phyloP scores from a whole-genome alignment of 2,113 vertebrate species.

The Varanus salvator region DNA sequence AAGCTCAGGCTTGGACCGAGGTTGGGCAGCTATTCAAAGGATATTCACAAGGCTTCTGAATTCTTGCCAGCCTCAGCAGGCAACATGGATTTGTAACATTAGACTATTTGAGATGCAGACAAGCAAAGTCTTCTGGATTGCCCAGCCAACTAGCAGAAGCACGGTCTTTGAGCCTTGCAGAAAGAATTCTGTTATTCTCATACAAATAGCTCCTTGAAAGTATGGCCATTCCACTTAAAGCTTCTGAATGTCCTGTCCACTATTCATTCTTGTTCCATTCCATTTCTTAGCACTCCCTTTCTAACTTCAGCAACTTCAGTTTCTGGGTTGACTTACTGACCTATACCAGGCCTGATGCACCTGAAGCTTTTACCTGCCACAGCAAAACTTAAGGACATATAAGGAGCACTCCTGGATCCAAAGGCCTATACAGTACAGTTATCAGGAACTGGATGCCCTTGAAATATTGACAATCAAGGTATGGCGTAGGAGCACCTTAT shows the following conservation, averaged over 20 bases:
- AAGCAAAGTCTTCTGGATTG: neutral
- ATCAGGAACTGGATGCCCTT: no score
- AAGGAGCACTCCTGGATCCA: no score
- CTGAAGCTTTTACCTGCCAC: neutral
- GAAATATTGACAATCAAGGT: no score
- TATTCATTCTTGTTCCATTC: neutral
- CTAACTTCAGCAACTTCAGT: neutral
- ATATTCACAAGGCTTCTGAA: no score
- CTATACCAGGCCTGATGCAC: neutral
- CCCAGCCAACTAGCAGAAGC: neutral
- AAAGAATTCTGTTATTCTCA: neutral
- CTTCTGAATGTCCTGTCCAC: neutral
- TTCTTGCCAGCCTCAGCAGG: neutral
- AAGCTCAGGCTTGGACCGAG: neutral
- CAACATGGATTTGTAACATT: neutral
- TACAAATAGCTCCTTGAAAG: no score
- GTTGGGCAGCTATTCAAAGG: no score
- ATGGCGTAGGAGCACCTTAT: no score
- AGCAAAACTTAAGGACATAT: neutral
- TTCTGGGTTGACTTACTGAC: neutral
- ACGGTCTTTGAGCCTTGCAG: neutral
- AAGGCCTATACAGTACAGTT: no score
- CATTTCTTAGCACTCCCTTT: neutral
- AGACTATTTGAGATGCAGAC: neutral
- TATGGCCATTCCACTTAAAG: neutral